Percentiles rank a stretch among this genome's conserved stretches.
Conservation (phyloP, 2,797 vertebrate species). For the Carduelis carduelis region DNA sequence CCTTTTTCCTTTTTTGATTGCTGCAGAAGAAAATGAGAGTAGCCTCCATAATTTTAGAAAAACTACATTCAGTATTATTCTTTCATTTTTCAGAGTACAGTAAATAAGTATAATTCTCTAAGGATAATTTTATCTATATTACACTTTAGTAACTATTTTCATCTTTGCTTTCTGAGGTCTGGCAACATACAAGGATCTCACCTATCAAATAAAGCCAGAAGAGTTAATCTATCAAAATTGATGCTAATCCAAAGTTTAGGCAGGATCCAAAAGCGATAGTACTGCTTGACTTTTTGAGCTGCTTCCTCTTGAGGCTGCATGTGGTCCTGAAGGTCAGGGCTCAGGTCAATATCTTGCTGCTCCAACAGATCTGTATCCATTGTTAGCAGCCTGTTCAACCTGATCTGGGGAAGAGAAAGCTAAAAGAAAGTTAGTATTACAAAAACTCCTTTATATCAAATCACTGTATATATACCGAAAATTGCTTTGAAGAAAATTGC, state of each 20-base stretch:
- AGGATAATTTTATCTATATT: not conserved
- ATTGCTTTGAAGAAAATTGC: not conserved
- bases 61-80: not conserved
- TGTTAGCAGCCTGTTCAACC: constrained; percentile 92
- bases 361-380: constrained; percentile 96
- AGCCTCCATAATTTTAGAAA: not conserved
- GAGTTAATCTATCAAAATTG: constrained; percentile 96
- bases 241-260: constrained; percentile 96
- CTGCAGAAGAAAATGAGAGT: not conserved
- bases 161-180: not conserved
- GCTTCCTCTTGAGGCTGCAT: constrained; percentile 86
- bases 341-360: constrained; percentile 92
- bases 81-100: not conserved
- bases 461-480: not conserved
- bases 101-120: not conserved
- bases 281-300: constrained; percentile 89
- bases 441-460: not conserved
- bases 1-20: not conserved
- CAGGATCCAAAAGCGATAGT: constrained; percentile 95
- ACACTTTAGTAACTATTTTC: not conserved
- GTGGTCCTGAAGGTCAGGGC: constrained; percentile 92
- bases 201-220: constrained; percentile 97
- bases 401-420: constrained; percentile 93
- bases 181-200: constrained; percentile 57
- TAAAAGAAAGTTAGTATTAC: constrained; percentile 74